Evolutionary conservation across 2,113 vertebrate species (phyloP).

Genomic region (Ancistrus triradiatus): DNA sequence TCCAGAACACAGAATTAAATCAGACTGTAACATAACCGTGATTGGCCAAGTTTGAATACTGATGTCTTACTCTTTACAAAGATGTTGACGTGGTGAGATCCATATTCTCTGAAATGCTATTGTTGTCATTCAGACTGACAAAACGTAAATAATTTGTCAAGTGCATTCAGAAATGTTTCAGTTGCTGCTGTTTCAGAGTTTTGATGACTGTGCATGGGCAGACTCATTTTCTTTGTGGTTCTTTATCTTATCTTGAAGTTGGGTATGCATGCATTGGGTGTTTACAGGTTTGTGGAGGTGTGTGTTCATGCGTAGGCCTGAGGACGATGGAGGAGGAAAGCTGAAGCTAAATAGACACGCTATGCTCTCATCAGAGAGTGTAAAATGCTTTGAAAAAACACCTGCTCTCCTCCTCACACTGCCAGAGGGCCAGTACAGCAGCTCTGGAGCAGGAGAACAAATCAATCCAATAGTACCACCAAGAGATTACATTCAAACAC

Average conservation of each 20-base stretch:
- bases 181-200: no score
- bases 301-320: neutral
- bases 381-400: conserved; percentile 40
- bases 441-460: neutral
- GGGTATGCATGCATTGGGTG: no score
- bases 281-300: conserved; percentile 14
- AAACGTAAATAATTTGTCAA: no score
- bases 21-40: neutral
- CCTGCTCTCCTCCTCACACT: conserved; percentile 32
- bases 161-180: conserved; percentile 27
- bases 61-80: neutral
- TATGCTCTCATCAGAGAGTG: conserved; percentile 36
- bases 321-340: conserved; percentile 2
- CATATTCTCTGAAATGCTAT: conserved; percentile 3
- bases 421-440: conserved; percentile 7
- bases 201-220: neutral
- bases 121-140: conserved; percentile 1
- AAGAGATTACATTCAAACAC: conserved; percentile 15
- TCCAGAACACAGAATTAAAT: conserved; percentile 3
- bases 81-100: neutral
- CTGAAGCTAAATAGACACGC: conserved; percentile 31
- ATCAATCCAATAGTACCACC: conserved; percentile 10
- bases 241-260: neutral
- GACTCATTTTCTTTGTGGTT: neutral
- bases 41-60: neutral